A percentile compares a stretch with the other conserved stretches of the same genome.
These are phyloP conservation scores for Amiota communis DNA, from an alignment of 2,888 invertebrate species.

Conservation along the genomic window DNA sequence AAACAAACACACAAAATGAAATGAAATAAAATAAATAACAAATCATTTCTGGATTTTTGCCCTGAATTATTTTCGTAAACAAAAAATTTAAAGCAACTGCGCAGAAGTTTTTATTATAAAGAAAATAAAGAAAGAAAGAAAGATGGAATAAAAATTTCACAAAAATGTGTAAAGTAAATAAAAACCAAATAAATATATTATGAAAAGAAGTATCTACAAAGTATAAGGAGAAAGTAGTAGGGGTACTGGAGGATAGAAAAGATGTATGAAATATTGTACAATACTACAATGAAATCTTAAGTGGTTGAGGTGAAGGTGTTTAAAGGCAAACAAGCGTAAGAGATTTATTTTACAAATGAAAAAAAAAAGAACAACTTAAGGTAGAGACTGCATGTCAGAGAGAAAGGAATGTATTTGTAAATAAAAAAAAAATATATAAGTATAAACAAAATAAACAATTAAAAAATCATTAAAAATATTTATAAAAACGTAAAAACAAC, in stretches of 20 bases:
- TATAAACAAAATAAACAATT: constrained; percentile 15
- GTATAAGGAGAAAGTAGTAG: too few species aligned
- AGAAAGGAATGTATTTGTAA: background rate
- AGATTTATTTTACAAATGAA: too few species aligned
- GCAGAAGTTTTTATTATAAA: constrained; percentile 11
- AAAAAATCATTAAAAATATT: constrained; percentile 22
- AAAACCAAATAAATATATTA: background rate
- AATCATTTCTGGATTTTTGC: too few species aligned
- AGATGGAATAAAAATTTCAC: background rate
- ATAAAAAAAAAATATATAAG: background rate
- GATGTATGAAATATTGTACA: background rate
- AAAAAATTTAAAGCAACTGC: constrained; percentile 3
- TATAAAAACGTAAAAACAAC: background rate
- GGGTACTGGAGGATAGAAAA: background rate
- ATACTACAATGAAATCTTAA: background rate
- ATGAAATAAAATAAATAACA: too few species aligned
- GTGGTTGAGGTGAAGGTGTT: background rate
- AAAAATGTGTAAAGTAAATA: constrained; percentile 23
- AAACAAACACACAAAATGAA: too few species aligned
- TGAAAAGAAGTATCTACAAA: background rate
- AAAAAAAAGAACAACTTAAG: too few species aligned
- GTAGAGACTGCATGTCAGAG: too few species aligned
- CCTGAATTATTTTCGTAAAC: background rate
- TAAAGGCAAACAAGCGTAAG: too few species aligned
- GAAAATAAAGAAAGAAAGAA: background rate